Base-by-base conservation (phyloP, 2,797 vertebrate species). In the Acridotheres tristis region DNA sequence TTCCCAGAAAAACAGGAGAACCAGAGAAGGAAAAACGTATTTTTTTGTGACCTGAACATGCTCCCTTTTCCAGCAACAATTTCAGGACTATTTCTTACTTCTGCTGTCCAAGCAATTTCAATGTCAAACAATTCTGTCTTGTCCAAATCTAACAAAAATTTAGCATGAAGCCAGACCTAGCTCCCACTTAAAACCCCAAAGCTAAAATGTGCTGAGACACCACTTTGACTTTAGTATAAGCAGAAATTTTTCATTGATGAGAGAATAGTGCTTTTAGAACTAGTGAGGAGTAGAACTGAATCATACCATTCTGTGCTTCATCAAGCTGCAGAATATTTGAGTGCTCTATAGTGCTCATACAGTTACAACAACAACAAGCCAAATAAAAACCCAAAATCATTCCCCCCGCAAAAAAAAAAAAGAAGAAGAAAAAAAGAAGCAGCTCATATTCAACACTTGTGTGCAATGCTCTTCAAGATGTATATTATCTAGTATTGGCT, bases 51-150 rank as follows among this genome's bases (percentile, higher is more conserved):
- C 50, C 19, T 29, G 48, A 82, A 85, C 48, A 58, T 4, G 30
- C 25, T 84, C 10, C 29, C 9, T 84, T 27, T 58, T 93, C 42
- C 58, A 84, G n/a, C 1, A 14, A 82, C 63, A 71, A 77, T 89
- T 55, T 88, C 76, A 84, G 40, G 27, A 67, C 69, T 88, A 58
- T 59, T 92, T 90, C 83, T 93, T 71, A 54, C 45, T 85, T 83
- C 68, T 94, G 54, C 51, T 76, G 40, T 57, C 47, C 34, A 69
- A 90, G n/a, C 16, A 78, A 89, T 72, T 75, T 13, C 58, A 71
- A 53, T 57, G 53, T 82, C 34, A 89, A 59, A 90, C 8, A 88
- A 73, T 30, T 69, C 30, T 30, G 9, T 42, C n/a, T 69, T 86
- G 51, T 55, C 51, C 76, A 84, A 78, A 88, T 45, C 30, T 73